Evolutionary conservation across 2,888 invertebrate species (phyloP).

Genomic region (Empis livida): DNA sequence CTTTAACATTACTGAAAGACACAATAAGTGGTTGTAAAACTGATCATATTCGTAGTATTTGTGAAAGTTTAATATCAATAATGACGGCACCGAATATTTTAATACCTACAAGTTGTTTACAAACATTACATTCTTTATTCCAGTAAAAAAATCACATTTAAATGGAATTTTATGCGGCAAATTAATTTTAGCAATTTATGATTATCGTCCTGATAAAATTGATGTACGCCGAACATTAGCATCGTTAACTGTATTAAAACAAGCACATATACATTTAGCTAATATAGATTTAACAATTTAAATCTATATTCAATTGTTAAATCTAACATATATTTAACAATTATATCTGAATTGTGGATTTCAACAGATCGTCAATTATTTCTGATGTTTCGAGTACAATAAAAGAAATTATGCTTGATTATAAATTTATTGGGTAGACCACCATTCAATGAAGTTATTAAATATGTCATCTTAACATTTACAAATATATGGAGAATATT

Average conservation of each 20-base stretch:
- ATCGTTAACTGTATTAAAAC: slow-evolving; percentile 80
- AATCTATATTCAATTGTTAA: too few species aligned
- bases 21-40: slow-evolving; percentile 59
- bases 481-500: slow-evolving; percentile 38
- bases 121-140: too few species aligned
- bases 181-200: slow-evolving; percentile 68
- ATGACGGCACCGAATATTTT: slow-evolving; percentile 79
- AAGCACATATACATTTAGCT: slow-evolving; percentile 60
- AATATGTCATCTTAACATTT: slow-evolving; percentile 43
- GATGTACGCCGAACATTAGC: slow-evolving; percentile 69
- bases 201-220: slow-evolving; percentile 63
- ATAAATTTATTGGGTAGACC: slow-evolving; percentile 24
- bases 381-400: slow-evolving; percentile 55
- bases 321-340: too few species aligned
- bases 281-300: too few species aligned
- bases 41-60: slow-evolving; percentile 60
- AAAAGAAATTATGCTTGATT: slow-evolving; percentile 53
- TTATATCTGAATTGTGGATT: slow-evolving; percentile 57
- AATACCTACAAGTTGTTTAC: slow-evolving; percentile 68
- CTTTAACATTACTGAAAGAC: slow-evolving; percentile 62
- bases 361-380: slow-evolving; percentile 58
- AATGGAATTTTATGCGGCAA: slow-evolving; percentile 57
- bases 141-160: slow-evolving; percentile 50
- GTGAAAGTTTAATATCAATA: slow-evolving; percentile 68
- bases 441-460: slow-evolving; percentile 32